Evolutionary conservation across 1,140 invertebrate species (phyloP), one percentile per base, ranked within the genome.

Genomic region (Pseudomyrmex concolor): DNA sequence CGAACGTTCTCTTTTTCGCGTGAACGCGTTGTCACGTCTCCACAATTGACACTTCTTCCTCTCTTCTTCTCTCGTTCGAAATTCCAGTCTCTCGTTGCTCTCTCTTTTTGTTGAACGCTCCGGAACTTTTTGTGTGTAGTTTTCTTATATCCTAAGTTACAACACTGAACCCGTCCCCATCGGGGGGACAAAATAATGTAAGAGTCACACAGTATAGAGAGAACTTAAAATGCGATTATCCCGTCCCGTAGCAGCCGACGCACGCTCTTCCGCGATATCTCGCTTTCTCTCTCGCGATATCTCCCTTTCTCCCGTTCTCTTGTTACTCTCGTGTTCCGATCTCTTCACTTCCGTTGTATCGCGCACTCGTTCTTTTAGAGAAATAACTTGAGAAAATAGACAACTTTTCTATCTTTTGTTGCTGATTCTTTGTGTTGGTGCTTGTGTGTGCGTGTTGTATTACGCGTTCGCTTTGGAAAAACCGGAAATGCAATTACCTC

Each of bases 71-170:
- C n/a, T 70, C 76, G 55, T 66, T 71, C 19, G 68, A 45, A 85
- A 85, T 80, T 82, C 43, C 81, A 48, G 15, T 66, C 45, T 50
- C 48, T 57, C 43, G 19, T 25, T 72, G 13, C 17, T 78, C 54
- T 72, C 13, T 50, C 55, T 89, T 73, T 85, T 70, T 66, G 63
- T 91, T 90, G 89, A 87, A 86, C 88, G 85, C 67, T 90, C 89
- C 84, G 84, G 78, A 91, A 89, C 88, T 89, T 83, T 86, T 84
- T 78, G 70, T 34, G 34, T 34, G 34, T 70, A 77, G 76, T 92
- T 86, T 90, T 91, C 91, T 93, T 93, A 93, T 87, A 93, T 91
- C 55, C 92, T 93, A 93, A 91, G 92, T 93, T 93, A 93, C 92
- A 91, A 93, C 93, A 93, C 93, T 91, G 91, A 93, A 93, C 92